Evolutionary conservation across 1,140 invertebrate species (phyloP).

Genomic region (Oedothorax gibbosus): DNA sequence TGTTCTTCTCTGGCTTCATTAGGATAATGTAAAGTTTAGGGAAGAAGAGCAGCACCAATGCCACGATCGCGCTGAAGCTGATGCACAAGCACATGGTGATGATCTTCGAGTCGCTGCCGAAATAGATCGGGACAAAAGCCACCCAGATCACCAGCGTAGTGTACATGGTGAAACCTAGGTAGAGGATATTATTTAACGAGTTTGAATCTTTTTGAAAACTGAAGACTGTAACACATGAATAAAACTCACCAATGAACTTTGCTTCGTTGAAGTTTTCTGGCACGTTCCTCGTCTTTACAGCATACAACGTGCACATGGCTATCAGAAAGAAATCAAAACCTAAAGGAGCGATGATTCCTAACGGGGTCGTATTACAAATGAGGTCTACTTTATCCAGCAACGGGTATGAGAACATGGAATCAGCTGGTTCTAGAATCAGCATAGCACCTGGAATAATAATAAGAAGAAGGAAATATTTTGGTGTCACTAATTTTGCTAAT

Average conservation of each 20-base stretch:
- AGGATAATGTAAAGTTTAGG: conserved; percentile 85
- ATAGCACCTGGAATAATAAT: conserved; percentile 70
- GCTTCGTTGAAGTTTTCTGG: conserved; percentile 91
- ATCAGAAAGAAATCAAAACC: conserved; percentile 84
- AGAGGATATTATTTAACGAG: no score
- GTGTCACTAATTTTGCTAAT: no score
- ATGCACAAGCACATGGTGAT: conserved; percentile 80
- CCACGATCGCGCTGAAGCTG: conserved; percentile 78
- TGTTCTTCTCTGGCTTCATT: conserved; percentile 82
- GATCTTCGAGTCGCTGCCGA: conserved; percentile 79
- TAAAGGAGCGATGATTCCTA: conserved; percentile 80
- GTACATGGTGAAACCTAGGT: conserved; percentile 83
- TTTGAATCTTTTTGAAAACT: no score
- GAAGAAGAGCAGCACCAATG: conserved; percentile 81
- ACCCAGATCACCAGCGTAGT: conserved; percentile 91
- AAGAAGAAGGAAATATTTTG: no score
- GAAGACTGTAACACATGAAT: no score
- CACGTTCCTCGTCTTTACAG: conserved; percentile 86
- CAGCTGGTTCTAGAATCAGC: conserved; percentile 78
- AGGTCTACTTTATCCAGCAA: conserved; percentile 73
- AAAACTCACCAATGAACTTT: conserved; percentile 75
- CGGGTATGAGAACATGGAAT: conserved; percentile 74
- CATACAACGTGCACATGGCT: conserved; percentile 84
- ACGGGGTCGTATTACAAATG: conserved; percentile 76
- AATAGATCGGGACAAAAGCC: conserved; percentile 89